phyloP scores from a whole-genome alignment of 2,797 vertebrate genomes.

The Gorsachius magnificus region DNA sequence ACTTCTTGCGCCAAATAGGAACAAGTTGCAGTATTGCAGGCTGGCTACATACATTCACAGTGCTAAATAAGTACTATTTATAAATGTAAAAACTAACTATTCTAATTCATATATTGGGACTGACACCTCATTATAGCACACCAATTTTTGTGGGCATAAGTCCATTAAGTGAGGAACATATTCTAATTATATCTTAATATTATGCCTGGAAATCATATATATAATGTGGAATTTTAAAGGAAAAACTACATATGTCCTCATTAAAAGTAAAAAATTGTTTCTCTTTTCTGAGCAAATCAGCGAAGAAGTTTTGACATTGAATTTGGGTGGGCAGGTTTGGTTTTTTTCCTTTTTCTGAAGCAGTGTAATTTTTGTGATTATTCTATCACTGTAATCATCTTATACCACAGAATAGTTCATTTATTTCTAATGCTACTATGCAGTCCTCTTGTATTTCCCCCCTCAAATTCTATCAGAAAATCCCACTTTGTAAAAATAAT shows the following conservation, averaged over 20 bases:
- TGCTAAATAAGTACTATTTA: not conserved
- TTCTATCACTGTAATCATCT: not conserved
- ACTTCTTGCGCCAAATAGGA: not conserved
- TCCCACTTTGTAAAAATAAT: not conserved
- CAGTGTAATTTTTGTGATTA: not conserved
- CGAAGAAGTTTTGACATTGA: not conserved
- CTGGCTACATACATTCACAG: not conserved
- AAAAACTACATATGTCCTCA: constrained; percentile 2
- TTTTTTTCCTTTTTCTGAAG: not conserved
- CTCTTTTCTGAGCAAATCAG: not conserved
- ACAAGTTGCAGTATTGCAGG: not conserved
- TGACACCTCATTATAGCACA: not conserved
- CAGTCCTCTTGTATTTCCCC: not conserved
- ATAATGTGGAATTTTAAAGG: constrained; percentile 10
- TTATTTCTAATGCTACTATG: not conserved
- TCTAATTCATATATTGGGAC: not conserved
- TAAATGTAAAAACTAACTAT: not conserved
- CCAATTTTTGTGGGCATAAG: not conserved
- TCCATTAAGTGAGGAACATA: not conserved
- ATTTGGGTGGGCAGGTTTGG: not conserved
- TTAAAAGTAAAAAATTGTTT: not conserved
- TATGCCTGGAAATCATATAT: constrained; percentile 21
- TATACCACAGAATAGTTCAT: not conserved
- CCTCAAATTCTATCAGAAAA: not conserved
- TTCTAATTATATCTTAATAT: not conserved